Evolutionary conservation across 2,113 vertebrate species (phyloP).

Genomic region (Pao palembangensis): DNA sequence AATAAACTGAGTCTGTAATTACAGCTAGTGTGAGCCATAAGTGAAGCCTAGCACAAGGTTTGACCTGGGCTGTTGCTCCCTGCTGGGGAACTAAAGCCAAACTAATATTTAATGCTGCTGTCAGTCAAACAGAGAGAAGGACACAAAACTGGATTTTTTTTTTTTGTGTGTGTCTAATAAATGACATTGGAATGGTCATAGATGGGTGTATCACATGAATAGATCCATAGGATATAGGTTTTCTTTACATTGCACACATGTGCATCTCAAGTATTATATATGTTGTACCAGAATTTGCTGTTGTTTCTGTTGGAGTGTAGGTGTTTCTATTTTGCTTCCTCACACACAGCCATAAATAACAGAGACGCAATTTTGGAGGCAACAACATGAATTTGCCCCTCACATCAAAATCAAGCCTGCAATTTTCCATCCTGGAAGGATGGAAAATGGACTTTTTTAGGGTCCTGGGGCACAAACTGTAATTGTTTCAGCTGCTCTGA

Average conservation of each 20-base stretch:
- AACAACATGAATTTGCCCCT: constrained; percentile 8
- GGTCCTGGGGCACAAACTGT: too few species aligned
- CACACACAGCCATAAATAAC: constrained; percentile 52
- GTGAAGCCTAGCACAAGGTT: constrained; percentile 40
- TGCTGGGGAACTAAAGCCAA: constrained; percentile 22
- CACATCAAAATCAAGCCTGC: constrained; percentile 14
- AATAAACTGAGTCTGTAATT: constrained; percentile 48
- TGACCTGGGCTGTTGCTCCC: constrained; percentile 37
- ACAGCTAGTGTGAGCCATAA: constrained; percentile 46
- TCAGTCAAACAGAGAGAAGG: not conserved
- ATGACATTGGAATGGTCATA: not conserved
- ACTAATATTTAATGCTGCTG: constrained; percentile 4
- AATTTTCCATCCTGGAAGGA: too few species aligned
- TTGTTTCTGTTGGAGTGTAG: constrained; percentile 5
- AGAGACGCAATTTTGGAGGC: constrained; percentile 37
- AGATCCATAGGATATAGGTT: constrained; percentile 7
- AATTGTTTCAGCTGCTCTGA: too few species aligned
- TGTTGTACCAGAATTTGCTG: constrained; percentile 37
- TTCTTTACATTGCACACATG: constrained; percentile 38
- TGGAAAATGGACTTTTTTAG: too few species aligned
- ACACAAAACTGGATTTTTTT: not conserved
- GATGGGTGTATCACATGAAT: not conserved
- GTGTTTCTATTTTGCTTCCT: constrained; percentile 47
- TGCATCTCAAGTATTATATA: constrained; percentile 19
- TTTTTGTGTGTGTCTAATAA: too few species aligned